A percentile compares a stretch with the other conserved stretches of the same genome.
phyloP scores from a whole-genome alignment of 2,797 vertebrate genomes.

The Protonibea diacanthus region DNA sequence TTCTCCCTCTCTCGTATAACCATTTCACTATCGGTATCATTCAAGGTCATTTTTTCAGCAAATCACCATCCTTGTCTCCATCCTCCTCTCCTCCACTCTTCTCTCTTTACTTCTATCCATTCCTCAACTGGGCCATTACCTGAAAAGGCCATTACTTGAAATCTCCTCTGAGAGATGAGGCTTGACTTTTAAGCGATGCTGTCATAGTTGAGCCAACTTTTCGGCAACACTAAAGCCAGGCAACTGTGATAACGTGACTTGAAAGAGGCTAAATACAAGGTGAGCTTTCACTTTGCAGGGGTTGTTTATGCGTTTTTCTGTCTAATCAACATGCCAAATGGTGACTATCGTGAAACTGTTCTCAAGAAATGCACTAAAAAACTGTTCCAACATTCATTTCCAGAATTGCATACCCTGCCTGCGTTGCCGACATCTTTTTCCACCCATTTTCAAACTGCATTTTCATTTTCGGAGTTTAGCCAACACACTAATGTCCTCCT shows the following conservation, averaged over 20 bases:
- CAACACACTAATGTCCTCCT: constrained; percentile 19
- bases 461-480: constrained; percentile 35
- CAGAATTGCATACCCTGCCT: constrained; percentile 28
- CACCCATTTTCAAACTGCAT: constrained; percentile 43
- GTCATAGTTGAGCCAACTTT: constrained; percentile 49
- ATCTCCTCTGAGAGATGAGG: constrained; percentile 64
- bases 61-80: constrained; percentile 38
- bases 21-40: constrained; percentile 25
- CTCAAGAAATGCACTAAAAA: constrained; percentile 23
- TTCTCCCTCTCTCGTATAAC: constrained; percentile 22
- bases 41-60: constrained; percentile 60
- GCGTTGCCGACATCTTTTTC: constrained; percentile 42
- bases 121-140: constrained; percentile 69
- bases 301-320: constrained; percentile 1
- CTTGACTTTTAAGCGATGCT: constrained; percentile 64
- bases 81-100: constrained; percentile 23
- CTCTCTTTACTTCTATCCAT: constrained; percentile 46
- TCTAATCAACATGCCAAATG: background rate
- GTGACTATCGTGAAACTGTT: constrained; percentile 26
- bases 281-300: background rate
- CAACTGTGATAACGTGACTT: constrained; percentile 21
- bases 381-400: constrained; percentile 31
- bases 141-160: constrained; percentile 68
- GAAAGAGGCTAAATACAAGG: constrained; percentile 1
- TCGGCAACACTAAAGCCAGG: constrained; percentile 6